phyloP scores from a whole-genome alignment of 2,888 invertebrate species.

The Pseudoips prasinana region DNA sequence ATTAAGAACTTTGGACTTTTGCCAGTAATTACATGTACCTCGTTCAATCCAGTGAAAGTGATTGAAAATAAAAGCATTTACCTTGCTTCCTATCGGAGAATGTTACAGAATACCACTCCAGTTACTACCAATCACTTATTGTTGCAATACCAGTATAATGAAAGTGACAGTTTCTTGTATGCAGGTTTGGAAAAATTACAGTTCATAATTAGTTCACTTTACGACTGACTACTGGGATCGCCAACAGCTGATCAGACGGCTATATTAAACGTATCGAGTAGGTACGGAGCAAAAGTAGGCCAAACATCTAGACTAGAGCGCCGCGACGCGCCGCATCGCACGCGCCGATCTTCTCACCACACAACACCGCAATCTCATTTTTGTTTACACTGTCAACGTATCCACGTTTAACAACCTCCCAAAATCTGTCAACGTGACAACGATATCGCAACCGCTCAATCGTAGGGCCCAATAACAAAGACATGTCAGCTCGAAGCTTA shows the following conservation, averaged over 20 bases:
- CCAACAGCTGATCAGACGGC: conserved; percentile 78
- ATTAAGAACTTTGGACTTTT: conserved; percentile 61
- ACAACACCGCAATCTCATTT: conserved; percentile 47
- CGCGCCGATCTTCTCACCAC: conserved; percentile 53
- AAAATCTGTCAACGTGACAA: conserved; percentile 64
- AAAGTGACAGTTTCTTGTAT: too few species aligned
- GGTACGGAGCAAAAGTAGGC: conserved; percentile 75
- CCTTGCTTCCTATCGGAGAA: conserved; percentile 39
- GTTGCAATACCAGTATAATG: conserved; percentile 4
- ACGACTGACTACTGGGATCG: conserved; percentile 51
- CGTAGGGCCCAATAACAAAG: conserved; percentile 70
- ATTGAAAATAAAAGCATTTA: conserved; percentile 38
- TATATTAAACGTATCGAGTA: conserved; percentile 76
- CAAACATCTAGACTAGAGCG: conserved; percentile 69
- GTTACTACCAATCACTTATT: conserved; percentile 10
- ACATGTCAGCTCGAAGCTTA: conserved; percentile 64
- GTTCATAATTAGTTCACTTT: conserved; percentile 44
- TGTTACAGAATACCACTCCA: conserved; percentile 18
- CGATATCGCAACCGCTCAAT: conserved; percentile 54
- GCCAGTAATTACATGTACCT: conserved; percentile 54
- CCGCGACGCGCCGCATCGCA: conserved; percentile 53
- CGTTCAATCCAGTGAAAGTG: conserved; percentile 45
- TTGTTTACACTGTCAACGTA: conserved; percentile 68
- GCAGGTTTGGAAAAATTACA: conserved; percentile 12
- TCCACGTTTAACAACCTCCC: conserved; percentile 46